A percentile compares a stretch with the other conserved stretches of the same genome.
Conservation (phyloP, 37 sponge, comb jelly and placozoan genomes). For the Geodia barretti region DNA sequence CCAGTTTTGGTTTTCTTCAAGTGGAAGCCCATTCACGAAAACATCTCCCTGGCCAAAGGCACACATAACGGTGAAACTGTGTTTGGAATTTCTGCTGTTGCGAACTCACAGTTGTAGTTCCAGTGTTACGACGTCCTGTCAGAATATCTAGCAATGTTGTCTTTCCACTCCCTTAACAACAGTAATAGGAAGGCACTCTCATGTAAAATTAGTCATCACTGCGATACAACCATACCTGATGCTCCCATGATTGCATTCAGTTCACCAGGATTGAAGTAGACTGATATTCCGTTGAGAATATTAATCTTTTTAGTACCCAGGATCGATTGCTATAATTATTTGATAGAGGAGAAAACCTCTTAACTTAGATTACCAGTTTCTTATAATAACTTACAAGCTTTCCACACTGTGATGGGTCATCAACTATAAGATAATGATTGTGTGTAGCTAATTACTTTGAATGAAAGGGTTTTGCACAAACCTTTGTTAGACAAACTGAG, state of each 20-base stretch:
- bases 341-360: too few relatives aligned
- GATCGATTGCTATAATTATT: background rate
- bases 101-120: background rate
- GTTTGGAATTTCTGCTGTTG: background rate
- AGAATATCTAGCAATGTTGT: slow-evolving; percentile 54
- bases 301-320: slow-evolving; percentile 6
- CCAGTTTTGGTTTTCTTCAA: slow-evolving; percentile 17
- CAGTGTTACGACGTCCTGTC: slow-evolving; percentile 33
- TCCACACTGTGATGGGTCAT: too few relatives aligned
- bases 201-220: too few relatives aligned
- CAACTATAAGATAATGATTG: too few relatives aligned
- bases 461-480: too few relatives aligned
- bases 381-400: too few relatives aligned
- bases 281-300: slow-evolving; percentile 73
- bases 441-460: too few relatives aligned
- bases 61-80: background rate
- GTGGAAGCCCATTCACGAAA: slow-evolving; percentile 25
- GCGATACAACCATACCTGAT: too few relatives aligned
- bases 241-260: slow-evolving; percentile 90
- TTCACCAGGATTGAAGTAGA: slow-evolving; percentile 89
- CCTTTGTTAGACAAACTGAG: too few relatives aligned
- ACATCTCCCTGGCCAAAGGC: slow-evolving; percentile 2
- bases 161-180: slow-evolving; percentile 19
- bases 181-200: too few relatives aligned
- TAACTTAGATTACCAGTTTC: too few relatives aligned